Percentiles rank a stretch among this genome's conserved stretches.
phyloP scores from a whole-genome alignment of 2,797 vertebrate species.

The Artibeus jamaicensis region DNA sequence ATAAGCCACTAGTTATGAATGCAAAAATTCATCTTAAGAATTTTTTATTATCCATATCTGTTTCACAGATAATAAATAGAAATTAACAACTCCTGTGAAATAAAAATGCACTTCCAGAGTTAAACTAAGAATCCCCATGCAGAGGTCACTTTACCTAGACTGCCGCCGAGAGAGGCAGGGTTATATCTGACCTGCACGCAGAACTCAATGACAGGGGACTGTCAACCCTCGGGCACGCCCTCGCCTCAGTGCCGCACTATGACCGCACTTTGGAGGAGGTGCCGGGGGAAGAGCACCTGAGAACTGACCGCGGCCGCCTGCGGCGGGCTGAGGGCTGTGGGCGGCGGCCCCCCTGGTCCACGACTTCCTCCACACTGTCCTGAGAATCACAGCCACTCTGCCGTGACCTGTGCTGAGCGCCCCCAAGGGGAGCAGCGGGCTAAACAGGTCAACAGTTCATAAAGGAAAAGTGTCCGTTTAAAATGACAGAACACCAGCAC shows the following conservation, averaged over 20 bases:
- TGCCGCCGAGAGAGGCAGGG: background rate
- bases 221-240: background rate
- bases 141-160: background rate
- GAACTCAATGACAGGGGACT: background rate
- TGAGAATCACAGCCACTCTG: conserved; percentile 18
- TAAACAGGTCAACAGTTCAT: background rate
- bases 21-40: conserved; percentile 29
- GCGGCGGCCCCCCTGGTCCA: too few relatives aligned
- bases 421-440: background rate
- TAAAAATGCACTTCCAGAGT: background rate
- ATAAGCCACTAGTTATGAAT: conserved; percentile 41
- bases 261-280: background rate
- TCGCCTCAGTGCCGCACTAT: background rate
- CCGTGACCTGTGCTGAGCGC: conserved; percentile 55
- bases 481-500: background rate
- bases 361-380: background rate
- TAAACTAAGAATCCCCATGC: background rate
- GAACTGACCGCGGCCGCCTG: background rate
- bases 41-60: conserved; percentile 16
- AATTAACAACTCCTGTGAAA: background rate
- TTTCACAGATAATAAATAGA: conserved; percentile 48
- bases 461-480: conserved; percentile 24
- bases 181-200: background rate
- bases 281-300: background rate
- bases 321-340: too few relatives aligned